Evolutionary conservation across 1,140 invertebrate species (phyloP).

Genomic region (Rhizoglyphus robini): DNA sequence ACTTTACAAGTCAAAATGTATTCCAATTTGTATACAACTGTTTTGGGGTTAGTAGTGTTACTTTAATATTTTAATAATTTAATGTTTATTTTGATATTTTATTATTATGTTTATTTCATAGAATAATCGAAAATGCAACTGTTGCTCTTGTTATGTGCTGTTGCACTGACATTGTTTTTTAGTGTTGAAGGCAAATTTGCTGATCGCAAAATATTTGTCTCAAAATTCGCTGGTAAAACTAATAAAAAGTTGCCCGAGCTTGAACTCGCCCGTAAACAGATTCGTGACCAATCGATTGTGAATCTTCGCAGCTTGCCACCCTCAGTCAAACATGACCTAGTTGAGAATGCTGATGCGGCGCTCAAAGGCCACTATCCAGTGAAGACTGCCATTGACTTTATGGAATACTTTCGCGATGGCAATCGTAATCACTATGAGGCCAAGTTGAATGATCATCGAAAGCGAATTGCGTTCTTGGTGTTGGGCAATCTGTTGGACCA

Average conservation of each 20-base stretch:
- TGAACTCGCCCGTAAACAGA: neutral
- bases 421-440: neutral
- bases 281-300: neutral
- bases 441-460: neutral
- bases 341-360: neutral
- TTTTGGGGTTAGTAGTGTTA: too few species aligned
- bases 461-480: neutral
- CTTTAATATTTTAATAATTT: too few species aligned
- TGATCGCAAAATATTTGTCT: neutral
- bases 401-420: neutral
- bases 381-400: neutral
- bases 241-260: neutral
- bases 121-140: too few species aligned
- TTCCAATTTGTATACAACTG: too few species aligned
- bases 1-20: too few species aligned
- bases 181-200: too few species aligned
- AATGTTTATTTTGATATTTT: too few species aligned
- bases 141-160: too few species aligned
- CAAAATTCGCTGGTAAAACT: neutral
- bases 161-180: too few species aligned
- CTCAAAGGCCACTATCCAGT: neutral
- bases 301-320: neutral
- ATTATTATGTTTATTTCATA: too few species aligned
- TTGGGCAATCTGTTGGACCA: neutral
- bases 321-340: neutral